Conservation (phyloP, 2,888 invertebrate genomes). For the Sminthurinus aureus region DNA sequence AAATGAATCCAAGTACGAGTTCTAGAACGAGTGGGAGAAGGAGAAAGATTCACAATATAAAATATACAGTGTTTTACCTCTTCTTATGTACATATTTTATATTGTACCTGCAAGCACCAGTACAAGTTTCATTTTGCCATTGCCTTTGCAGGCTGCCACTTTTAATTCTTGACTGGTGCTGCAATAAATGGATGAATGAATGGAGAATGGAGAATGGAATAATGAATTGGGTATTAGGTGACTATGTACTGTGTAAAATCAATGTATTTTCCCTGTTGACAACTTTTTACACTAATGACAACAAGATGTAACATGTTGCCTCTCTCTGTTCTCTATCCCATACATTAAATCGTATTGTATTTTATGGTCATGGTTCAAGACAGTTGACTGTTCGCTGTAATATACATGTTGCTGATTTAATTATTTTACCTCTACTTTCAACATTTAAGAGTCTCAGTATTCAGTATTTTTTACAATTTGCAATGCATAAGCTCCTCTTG, state of each 20-base stretch:
- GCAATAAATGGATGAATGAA: no score
- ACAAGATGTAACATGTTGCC: conserved; percentile 8
- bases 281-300: conserved; percentile 25
- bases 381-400: background rate
- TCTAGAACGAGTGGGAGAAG: no score
- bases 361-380: background rate
- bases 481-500: background rate
- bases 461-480: background rate
- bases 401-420: conserved; percentile 28
- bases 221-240: background rate
- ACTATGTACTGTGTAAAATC: background rate
- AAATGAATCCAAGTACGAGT: no score
- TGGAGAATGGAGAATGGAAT: no score
- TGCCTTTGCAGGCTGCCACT: conserved; percentile 11
- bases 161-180: conserved; percentile 19
- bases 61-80: conserved; percentile 12
- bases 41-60: no score
- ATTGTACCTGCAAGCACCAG: no score
- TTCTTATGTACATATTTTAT: conserved; percentile 1
- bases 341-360: background rate
- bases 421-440: conserved; percentile 17
- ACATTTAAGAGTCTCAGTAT: background rate
- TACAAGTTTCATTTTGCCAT: no score
- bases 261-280: conserved; percentile 22
- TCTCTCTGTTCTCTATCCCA: conserved; percentile 6